phyloP scores from a whole-genome alignment of 2,113 vertebrate species.

The Myotis brandtii region DNA sequence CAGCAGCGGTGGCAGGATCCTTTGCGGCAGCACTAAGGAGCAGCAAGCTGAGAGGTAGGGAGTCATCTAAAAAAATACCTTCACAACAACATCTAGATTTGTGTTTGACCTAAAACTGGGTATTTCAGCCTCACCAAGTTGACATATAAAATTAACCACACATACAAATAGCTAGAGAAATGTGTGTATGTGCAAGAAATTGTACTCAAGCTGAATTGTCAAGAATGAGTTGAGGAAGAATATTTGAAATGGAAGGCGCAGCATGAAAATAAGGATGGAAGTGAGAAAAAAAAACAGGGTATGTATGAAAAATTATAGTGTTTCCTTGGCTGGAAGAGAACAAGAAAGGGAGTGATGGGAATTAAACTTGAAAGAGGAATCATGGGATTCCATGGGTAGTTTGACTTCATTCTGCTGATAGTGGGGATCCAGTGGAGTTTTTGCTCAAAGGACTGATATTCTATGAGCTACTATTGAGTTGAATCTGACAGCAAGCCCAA shows the following conservation, averaged over 20 bases:
- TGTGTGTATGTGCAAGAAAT: not conserved
- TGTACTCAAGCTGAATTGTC: not conserved
- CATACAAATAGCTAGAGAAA: not conserved
- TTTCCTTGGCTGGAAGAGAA: not conserved
- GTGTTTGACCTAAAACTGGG: not conserved
- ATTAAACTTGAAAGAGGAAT: not conserved
- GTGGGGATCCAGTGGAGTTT: not conserved
- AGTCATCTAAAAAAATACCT: not conserved
- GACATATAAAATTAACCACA: not conserved
- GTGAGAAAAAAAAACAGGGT: not conserved
- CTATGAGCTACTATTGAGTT: not conserved
- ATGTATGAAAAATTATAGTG: not conserved
- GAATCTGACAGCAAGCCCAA: not conserved
- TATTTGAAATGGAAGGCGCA: not conserved
- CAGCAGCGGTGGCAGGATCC: too few species aligned
- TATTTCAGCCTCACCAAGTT: not conserved
- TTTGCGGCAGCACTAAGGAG: too few species aligned
- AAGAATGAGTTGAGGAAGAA: slow-evolving; percentile 4
- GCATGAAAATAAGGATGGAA: not conserved
- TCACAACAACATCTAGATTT: not conserved
- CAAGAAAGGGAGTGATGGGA: not conserved
- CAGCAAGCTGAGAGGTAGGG: too few species aligned
- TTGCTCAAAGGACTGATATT: not conserved
- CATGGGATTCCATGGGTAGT: not conserved
- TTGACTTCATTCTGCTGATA: not conserved